Base-by-base conservation (phyloP, 2,113 vertebrate species). In the Xiphophorus maculatus region DNA sequence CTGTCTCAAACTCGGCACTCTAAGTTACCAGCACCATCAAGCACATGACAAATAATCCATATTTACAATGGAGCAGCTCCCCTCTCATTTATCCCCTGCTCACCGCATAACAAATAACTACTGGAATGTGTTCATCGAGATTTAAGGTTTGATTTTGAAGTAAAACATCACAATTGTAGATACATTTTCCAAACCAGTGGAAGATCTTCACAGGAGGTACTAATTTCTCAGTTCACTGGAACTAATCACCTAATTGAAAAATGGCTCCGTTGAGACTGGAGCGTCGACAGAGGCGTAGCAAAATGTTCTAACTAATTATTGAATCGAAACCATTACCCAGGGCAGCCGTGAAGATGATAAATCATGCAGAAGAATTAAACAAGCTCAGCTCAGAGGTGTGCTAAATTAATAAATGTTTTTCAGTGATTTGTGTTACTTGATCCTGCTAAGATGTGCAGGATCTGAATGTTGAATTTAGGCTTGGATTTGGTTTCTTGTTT, bases 171-270 rank as follows among this genome's bases (percentile, higher is more conserved):
- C 42, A 28, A 32, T 72, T 79, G 83, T 64, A 69, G 81, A 84
- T 66, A 40, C 28, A 61, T 40, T 76, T 71, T 37, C 76, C 66
- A 78, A 51, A 80, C 75, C 25, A 58, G 7, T 44, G 14, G 33
- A 76, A 37, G 48, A 30, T 58, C 74, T 80, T 73, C 58, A 71
- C 69, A 71, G 74, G 76, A 83, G 69, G 77, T 65, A 79, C 68
- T 74, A 64, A 89, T 89, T 87, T 87, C n/a, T 75, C 30, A 67
- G 28, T 29, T 84, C 25, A 69, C 75, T 86, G 85, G 84, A 74
- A 90, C 83, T 35, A 87, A 91, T 90, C 90, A 92, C 91, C 79
- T 86, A 88, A 91, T 88, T 61, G 73, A 82, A 75, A 82, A 89
- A 83, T 61, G 42, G 72, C 44, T 74, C 88, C 83, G 58, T 51